A percentile compares a stretch with the other conserved stretches of the same genome.
These are phyloP conservation scores for Todiramphus saurophagus DNA, from an alignment of 2,113 vertebrate genomes.

Conservation along the genomic window DNA sequence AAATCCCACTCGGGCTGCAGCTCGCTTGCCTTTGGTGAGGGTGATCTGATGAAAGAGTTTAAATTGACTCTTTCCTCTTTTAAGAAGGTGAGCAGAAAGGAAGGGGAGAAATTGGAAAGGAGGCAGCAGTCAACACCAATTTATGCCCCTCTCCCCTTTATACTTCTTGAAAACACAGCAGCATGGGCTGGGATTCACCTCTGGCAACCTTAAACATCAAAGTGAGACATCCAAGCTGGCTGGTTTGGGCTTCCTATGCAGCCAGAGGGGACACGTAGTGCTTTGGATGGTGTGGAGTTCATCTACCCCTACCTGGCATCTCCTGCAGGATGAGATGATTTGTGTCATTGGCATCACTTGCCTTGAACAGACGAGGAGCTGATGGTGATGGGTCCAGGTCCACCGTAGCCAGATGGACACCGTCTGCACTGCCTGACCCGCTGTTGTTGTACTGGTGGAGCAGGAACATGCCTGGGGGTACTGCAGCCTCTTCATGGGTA, in stretches of 20 bases:
- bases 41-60: not conserved
- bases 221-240: not conserved
- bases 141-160: not conserved
- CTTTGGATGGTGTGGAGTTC: not conserved
- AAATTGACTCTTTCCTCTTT: not conserved
- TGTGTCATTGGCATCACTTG: not conserved
- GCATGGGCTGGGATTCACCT: not conserved
- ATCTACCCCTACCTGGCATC: not conserved
- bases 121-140: not conserved
- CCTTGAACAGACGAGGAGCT: fast-evolving
- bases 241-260: not conserved
- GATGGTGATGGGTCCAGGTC: fast-evolving
- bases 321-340: not conserved
- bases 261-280: not conserved
- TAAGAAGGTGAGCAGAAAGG: not conserved
- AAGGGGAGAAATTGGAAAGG: not conserved
- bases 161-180: not conserved
- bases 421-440: fast-evolving
- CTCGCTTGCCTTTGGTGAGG: not conserved
- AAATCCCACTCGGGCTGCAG: conserved; percentile 1
- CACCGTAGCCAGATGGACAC: fast-evolving
- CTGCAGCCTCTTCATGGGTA: not conserved
- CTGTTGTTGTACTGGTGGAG: not conserved
- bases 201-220: fast-evolving
- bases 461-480: fast-evolving